Conservation (phyloP, 2,797 vertebrate species). For the Pseudocheirus occidentalis region DNA sequence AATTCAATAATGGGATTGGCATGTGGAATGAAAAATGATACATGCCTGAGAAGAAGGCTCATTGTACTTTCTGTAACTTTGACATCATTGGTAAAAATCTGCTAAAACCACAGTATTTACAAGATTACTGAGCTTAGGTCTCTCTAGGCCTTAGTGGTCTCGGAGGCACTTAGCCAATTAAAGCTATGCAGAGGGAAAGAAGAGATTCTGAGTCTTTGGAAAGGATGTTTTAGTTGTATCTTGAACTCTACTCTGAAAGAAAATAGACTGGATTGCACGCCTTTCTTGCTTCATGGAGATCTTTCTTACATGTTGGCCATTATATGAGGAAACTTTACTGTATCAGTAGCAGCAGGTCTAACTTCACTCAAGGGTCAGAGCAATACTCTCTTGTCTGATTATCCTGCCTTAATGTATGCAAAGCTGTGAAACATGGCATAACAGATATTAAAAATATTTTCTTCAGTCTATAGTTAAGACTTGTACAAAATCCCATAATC, state of each 20-base stretch:
- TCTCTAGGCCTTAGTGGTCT: conserved; percentile 74
- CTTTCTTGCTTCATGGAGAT: conserved; percentile 5
- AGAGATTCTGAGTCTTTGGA: conserved; percentile 73
- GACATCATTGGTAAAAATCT: conserved; percentile 78
- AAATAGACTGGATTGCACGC: neutral
- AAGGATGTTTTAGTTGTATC: conserved; percentile 69
- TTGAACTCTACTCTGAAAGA: conserved; percentile 53
- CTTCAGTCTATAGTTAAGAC: neutral
- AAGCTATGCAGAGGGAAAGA: conserved; percentile 74
- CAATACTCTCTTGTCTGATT: neutral
- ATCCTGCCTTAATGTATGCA: neutral
- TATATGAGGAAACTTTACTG: neutral
- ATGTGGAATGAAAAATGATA: conserved; percentile 58
- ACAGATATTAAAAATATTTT: conserved; percentile 21
- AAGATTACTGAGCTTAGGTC: conserved; percentile 76
- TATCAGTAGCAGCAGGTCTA: neutral
- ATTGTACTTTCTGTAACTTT: conserved; percentile 59
- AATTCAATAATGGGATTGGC: conserved; percentile 33
- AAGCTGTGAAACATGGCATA: neutral
- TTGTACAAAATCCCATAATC: neutral
- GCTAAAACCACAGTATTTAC: conserved; percentile 79
- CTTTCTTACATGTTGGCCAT: neutral
- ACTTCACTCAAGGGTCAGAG: neutral
- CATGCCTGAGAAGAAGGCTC: neutral
- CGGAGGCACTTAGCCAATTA: conserved; percentile 81